Evolutionary conservation across 2,888 invertebrate genomes (phyloP).

Genomic region (Gymnoscelis rufifasciata): DNA sequence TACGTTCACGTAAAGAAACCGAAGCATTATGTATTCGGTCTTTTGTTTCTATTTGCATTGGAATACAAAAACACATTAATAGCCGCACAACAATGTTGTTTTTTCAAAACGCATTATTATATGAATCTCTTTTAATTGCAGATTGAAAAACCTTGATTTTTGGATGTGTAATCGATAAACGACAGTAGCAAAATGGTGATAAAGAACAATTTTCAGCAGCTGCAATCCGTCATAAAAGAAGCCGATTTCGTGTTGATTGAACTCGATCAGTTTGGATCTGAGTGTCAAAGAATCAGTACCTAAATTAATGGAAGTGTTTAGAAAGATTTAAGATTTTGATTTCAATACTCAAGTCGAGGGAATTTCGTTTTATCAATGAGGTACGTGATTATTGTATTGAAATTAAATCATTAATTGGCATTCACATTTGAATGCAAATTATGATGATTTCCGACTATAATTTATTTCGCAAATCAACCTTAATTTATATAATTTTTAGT

Average conservation of each 20-base stretch:
- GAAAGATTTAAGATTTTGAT: no score
- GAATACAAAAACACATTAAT: no score
- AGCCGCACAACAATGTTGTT: no score
- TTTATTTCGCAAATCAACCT: no score
- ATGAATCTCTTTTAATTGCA: neutral
- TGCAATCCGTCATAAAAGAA: neutral
- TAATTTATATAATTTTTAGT: neutral
- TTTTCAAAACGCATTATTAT: neutral
- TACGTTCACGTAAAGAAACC: no score
- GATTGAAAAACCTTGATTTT: neutral
- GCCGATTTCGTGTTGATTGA: neutral
- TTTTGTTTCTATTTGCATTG: no score
- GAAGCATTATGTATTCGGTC: no score
- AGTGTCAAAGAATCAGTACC: slow-evolving; percentile 1
- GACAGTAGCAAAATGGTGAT: neutral
- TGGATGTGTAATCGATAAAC: neutral
- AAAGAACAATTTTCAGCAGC: neutral
- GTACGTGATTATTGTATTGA: neutral
- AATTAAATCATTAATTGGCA: no score
- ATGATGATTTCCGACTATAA: no score
- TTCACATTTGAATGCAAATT: no score
- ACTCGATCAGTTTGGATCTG: slow-evolving; percentile 1
- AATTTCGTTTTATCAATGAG: neutral
- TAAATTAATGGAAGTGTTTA: no score
- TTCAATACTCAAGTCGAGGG: no score